Base-by-base conservation (phyloP, 2,888 invertebrate genomes). In the Leucania comma region DNA sequence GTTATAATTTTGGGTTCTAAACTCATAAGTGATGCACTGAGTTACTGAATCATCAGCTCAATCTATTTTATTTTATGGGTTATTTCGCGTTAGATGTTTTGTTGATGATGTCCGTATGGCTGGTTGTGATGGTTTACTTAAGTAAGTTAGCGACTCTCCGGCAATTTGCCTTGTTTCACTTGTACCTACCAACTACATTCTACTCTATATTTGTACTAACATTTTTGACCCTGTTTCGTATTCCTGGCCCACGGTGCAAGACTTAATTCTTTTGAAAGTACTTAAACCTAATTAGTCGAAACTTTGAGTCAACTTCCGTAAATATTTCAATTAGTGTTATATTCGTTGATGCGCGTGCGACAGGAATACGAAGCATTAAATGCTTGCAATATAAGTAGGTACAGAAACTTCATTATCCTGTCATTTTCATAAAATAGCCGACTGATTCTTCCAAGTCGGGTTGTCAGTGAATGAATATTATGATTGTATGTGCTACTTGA, bases 61-160 rank as follows among this genome's bases (percentile, higher is more conserved):
- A 93, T 91, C 87, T 90, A 87, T 91, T 88, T 92, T 90, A 90
- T 91, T 91, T 90, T 91, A 90, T 89, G 89, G 84, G 89, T 92
- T 91, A 89, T 89, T 93, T 93, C 87, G 89, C 87, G 89, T 92
- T 90, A 89, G 79, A 91, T 90, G 85, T 92, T 94, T 93, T 89
- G 92, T 94, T 95, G 89, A 93, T 93, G 92, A 93, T 92, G 95
- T 95, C 95, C 95, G 95, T 93, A 95, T 93, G 95, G 95, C 94
- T 95, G 95, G 95, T 96, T 96, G 95, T 96, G 95, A 96, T 94
- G 95, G 93, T 94, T 95, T 96, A 96, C 95, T 95, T 95, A 95
- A 94, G 94, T 96, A 95, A 95, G 94, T 94, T 94, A 94, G 92
- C 87, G 90, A 93, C 91, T 93, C 92, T 93, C 92, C 92, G 91